A percentile compares a stretch with the other conserved stretches of the same genome.
Evolutionary conservation across 2,888 invertebrate species (phyloP).

Genomic region (Phasia obesa): DNA sequence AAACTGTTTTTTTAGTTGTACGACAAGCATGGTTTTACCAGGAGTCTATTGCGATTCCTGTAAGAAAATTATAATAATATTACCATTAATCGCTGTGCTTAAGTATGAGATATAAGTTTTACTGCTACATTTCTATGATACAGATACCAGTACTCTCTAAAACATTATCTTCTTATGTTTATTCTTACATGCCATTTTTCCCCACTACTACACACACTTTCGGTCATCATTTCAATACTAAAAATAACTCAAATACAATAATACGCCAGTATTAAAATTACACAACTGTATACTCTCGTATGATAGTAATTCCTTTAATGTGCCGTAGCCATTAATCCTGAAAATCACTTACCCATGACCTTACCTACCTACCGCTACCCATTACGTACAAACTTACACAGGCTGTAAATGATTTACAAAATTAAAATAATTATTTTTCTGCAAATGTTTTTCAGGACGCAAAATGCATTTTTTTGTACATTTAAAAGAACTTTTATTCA

Average conservation of each 20-base stretch:
- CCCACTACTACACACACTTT: background rate
- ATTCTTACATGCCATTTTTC: too few species aligned
- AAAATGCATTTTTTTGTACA: conserved; percentile 29
- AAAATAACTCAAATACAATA: background rate
- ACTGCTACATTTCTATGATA: too few species aligned
- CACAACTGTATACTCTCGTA: background rate
- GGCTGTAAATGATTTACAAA: background rate
- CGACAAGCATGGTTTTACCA: too few species aligned
- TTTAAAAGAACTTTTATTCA: background rate
- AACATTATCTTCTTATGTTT: too few species aligned
- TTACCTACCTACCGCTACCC: background rate
- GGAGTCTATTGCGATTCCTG: too few species aligned
- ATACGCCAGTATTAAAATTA: background rate
- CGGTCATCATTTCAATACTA: background rate
- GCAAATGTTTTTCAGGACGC: conserved; percentile 8
- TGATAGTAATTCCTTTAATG: background rate
- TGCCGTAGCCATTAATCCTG: background rate
- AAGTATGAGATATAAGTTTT: too few species aligned
- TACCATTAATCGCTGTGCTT: too few species aligned
- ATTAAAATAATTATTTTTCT: background rate
- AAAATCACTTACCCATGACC: conserved; percentile 16
- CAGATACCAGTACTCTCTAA: too few species aligned
- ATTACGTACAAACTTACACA: background rate
- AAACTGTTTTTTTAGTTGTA: too few species aligned
- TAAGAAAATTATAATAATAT: too few species aligned